Conservation (phyloP, 2,888 invertebrate genomes). For the Epinotia ramella region DNA sequence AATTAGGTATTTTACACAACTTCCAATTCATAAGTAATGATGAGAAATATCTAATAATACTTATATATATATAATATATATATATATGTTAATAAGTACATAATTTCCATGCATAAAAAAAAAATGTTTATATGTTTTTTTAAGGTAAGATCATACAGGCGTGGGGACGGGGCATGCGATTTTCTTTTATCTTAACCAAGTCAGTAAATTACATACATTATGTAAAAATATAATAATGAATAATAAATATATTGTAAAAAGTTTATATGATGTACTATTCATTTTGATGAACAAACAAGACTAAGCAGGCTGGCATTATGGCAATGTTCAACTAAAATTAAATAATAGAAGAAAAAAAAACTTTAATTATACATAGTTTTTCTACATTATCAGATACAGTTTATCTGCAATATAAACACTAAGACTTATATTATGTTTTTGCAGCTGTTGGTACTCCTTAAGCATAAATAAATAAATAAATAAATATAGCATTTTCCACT, state of each 20-base stretch:
- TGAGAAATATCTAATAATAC: neutral
- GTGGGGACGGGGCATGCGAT: neutral
- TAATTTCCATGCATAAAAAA: neutral
- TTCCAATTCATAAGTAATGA: neutral
- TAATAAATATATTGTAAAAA: too few species aligned
- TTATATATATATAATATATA: too few species aligned
- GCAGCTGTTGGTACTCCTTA: too few species aligned
- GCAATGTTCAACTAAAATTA: neutral
- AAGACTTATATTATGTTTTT: too few species aligned
- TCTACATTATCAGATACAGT: too few species aligned
- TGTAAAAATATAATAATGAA: too few species aligned
- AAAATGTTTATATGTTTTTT: neutral
- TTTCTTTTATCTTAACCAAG: neutral
- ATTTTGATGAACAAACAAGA: neutral
- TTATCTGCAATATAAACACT: too few species aligned
- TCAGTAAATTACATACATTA: neutral
- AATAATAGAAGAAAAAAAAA: neutral
- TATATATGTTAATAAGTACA: too few species aligned
- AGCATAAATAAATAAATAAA: too few species aligned
- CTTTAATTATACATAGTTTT: neutral
- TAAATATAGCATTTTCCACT: neutral
- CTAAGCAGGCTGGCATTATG: neutral
- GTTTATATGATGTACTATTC: neutral
- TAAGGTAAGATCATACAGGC: neutral
- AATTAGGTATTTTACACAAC: neutral